These are phyloP conservation scores for Odontomachus brunneus DNA, from an alignment of 1,140 invertebrate species.

Conservation along the genomic window DNA sequence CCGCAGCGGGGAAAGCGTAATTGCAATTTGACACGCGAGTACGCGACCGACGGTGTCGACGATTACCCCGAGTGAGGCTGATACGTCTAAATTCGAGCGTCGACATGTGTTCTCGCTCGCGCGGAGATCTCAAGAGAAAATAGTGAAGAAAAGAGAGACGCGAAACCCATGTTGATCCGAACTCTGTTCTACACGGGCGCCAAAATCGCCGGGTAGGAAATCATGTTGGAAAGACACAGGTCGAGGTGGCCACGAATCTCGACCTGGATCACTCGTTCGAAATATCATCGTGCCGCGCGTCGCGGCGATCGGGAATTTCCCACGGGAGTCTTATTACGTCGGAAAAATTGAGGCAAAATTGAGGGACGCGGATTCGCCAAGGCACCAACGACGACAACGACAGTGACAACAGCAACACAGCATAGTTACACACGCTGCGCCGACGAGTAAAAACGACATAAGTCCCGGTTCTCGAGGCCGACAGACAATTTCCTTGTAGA, in stretches of 20 bases:
- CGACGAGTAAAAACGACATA: slow-evolving; percentile 18
- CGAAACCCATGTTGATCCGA: too few relatives aligned
- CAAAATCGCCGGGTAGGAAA: too few relatives aligned
- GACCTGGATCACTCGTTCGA: slow-evolving; percentile 2
- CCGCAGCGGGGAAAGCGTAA: slow-evolving; percentile 11
- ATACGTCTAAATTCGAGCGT: slow-evolving; percentile 26
- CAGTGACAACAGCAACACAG: neutral
- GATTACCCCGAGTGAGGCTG: slow-evolving; percentile 22
- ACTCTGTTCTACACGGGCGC: too few relatives aligned
- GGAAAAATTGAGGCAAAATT: slow-evolving; percentile 54
- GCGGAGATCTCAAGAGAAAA: too few relatives aligned
- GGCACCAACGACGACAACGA: neutral
- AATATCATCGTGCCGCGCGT: slow-evolving; percentile 36
- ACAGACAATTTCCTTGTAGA: slow-evolving; percentile 70
- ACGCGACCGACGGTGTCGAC: neutral
- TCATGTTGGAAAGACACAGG: too few relatives aligned
- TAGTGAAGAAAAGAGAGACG: too few relatives aligned
- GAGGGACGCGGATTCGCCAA: slow-evolving; percentile 27
- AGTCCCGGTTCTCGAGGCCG: neutral
- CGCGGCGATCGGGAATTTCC: slow-evolving; percentile 33
- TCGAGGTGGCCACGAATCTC: neutral
- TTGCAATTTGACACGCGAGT: slow-evolving; percentile 44
- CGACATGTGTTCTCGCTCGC: neutral
- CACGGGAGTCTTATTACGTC: slow-evolving; percentile 39
- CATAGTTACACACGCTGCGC: slow-evolving; percentile 14